Conservation (phyloP, 2,888 invertebrate species). For the Drosophila borborema region DNA sequence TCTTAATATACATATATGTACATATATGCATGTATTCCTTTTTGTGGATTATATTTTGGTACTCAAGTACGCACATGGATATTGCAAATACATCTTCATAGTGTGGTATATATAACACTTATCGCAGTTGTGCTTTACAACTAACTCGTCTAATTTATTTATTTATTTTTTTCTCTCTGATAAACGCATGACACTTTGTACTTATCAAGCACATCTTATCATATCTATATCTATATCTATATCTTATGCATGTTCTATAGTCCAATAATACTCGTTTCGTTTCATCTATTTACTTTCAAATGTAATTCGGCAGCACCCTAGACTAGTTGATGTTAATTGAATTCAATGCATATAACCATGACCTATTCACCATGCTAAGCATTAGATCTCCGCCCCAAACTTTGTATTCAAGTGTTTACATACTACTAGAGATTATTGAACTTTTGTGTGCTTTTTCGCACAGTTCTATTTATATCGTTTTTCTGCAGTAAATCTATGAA, state of each 20-base stretch:
- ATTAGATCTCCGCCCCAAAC: background rate
- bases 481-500: background rate
- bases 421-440: constrained; percentile 1
- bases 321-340: background rate
- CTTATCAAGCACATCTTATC: too few species aligned
- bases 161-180: background rate
- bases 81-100: too few species aligned
- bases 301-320: background rate
- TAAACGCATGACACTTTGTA: background rate
- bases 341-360: constrained; percentile 4
- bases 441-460: background rate
- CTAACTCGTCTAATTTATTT: background rate
- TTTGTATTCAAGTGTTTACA: background rate
- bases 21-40: background rate
- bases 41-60: background rate
- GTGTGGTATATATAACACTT: background rate
- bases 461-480: background rate
- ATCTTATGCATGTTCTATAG: background rate
- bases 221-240: background rate
- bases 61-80: background rate
- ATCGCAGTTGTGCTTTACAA: background rate
- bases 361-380: constrained; percentile 10
- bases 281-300: background rate
- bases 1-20: too few species aligned
- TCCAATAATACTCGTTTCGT: background rate